Evolutionary conservation across 1,140 invertebrate species (phyloP).

Genomic region (Apis laboriosa): DNA sequence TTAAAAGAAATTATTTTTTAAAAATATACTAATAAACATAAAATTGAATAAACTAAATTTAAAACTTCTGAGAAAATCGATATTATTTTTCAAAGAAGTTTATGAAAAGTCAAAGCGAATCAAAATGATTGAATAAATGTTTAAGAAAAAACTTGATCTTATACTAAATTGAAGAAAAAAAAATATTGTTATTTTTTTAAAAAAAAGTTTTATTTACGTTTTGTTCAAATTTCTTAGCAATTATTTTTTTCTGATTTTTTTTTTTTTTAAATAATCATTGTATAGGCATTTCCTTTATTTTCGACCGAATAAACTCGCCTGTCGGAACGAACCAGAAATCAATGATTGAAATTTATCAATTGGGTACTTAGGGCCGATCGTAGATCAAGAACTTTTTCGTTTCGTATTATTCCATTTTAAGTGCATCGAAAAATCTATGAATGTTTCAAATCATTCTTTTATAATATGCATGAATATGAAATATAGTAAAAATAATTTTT

Average conservation of each 20-base stretch:
- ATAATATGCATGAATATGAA: neutral
- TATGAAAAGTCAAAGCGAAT: neutral
- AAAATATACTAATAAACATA: neutral
- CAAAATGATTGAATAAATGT: neutral
- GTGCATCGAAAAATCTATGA: conserved; percentile 7
- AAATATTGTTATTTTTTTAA: neutral
- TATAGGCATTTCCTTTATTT: conserved; percentile 7
- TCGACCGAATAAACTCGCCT: neutral
- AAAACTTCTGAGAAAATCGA: neutral
- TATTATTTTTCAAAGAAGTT: conserved; percentile 6
- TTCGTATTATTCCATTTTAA: conserved; percentile 18
- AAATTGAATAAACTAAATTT: neutral
- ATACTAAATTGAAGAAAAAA: neutral
- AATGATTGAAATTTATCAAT: conserved; percentile 28
- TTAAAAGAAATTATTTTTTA: neutral
- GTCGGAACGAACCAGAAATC: conserved; percentile 44
- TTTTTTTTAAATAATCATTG: conserved; percentile 5
- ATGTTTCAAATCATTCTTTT: neutral
- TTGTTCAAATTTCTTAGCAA: neutral
- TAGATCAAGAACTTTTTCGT: conserved; percentile 22
- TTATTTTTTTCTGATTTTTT: conserved; percentile 16
- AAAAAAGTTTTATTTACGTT: neutral
- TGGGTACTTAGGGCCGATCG: conserved; percentile 38
- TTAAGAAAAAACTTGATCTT: neutral
- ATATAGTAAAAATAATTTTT: neutral